Base-by-base conservation (phyloP, 1,140 invertebrate genomes). In the Penaeus japonicus region DNA sequence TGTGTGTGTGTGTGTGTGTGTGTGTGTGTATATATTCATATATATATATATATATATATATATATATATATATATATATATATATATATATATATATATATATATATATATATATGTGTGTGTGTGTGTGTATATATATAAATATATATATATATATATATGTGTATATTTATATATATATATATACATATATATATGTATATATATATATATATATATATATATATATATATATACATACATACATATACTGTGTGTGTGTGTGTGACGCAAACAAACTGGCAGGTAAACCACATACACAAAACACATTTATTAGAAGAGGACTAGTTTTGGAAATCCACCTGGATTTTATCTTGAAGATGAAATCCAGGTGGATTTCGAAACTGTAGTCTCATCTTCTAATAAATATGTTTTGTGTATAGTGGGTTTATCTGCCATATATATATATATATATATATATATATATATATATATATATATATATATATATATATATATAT, bases 101-200 rank as follows among this genome's bases (percentile, higher is more conserved):
- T 73, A 24, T 73, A 24, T 73, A 24, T 73, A 24, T 73, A 24
- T 73, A 24, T 73, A 24, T 73, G 32, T 73, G 32, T 73, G 32
- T 73, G 32, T 73, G 32, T 73, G 32, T 73, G 32, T 73, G 32
- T 73, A 24, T 73, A 24, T 73, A 24, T 73, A 24, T 73, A 24
- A 17, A 4, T 73, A 4, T 73, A 30, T 73, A 30, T 73, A 30
- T 73, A 24, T 73, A 10, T 27, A 24, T 73, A 30, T 73, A 24
- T 73, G 27, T 73, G 27, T 24, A 73, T 73, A 73, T 24, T 17
- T 24, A 24, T 65, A 65, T 24, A 24, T 22, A 24, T 24, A 24
- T 73, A 73, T 73, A 73, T 73, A 73, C 27, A 73, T 27, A 73
- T 73, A 73, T 73, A 65, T 65, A 65, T 65, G 30, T 65, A 65